Base-by-base conservation (phyloP, 2,888 invertebrate genomes). In the Orthonychiurus folsomi region DNA sequence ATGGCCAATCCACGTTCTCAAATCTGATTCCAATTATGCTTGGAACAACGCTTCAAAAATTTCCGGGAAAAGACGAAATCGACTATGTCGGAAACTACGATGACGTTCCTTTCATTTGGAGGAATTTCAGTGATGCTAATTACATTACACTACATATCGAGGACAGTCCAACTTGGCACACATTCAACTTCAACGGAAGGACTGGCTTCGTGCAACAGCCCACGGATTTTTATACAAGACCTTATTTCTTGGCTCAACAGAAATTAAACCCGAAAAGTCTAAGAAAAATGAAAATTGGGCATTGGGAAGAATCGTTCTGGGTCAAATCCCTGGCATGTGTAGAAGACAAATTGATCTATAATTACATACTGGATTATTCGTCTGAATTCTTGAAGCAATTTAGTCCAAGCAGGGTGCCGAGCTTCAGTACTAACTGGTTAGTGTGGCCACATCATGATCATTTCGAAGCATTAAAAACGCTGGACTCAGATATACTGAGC, bases 111-210 rank as follows among this genome's bases (percentile, higher is more conserved):
- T 59, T 64, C 25, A 37, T 66, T 27, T 64, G 63, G 63, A 20
- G 50, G 3, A 62, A 63, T 23, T 66, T 64, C 47, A 50, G 56
- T 1, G 47, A 58, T 1, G n/a, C 52, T 56, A 66, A 66, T 47
- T 66, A 62, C 26, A 53, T 66, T 5, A 66, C 66, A n/a, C 55
- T 61, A 54, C 55, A 60, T 47, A 50, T 59, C 52, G 66, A 66
- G 27, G 66, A 66, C 37, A 62, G 53, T 1, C 53, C 59, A 2
- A 21, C 28, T 2, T 54, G 58, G 21, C 61, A 27, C 1, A 56
- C 54, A 50, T 50, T 60, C 2, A 59, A 50, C 56, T 50, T 28
- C 25, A 58, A 62, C 28, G 64, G 63, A 15, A 55, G 61, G n/a
- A 61, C 53, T 50, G 62, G 63, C 1, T 66, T 66, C 50, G 55